Evolutionary conservation across 2,888 invertebrate species (phyloP), one percentile per base, ranked within the genome.

Genomic region (Elysia crispata): DNA sequence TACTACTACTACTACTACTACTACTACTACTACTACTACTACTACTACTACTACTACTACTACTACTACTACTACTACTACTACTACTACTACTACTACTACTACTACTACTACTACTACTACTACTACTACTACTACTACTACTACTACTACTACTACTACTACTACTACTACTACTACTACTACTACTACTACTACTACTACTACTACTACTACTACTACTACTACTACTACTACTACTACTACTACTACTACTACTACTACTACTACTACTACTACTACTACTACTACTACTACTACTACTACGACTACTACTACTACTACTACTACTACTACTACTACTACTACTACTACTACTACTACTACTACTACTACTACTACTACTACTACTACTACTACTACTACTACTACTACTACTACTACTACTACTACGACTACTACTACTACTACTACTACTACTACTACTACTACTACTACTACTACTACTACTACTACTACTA

Each of bases 121-220:
- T 57, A 54, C 73, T 73, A 8, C 73, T 73, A 50, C 73, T 73
- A 50, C 54, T 73, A 50, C 73, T 73, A 50, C 73, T 73, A n/a
- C 73, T 50, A n/a, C 73, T 50, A 54, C 54, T 73, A 73, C 73
- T 73, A 73, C 73, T 73, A 73, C 57, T 73, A 73, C 57, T n/a
- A 73, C 57, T 73, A 73, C 73, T 73, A 3, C 57, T 73, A 54
- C 73, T 73, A 73, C 69, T 69, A 69, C 31, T 69, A 30, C 30
- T 69, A 28, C 28, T 30, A 31, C 69, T 25, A 25, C 28, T 30
- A 69, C 69, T 69, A 69, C 41, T 50, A n/a, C 49, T 72, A 64
- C 64, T n/a, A 64, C 64, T n/a, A 64, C 64, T 18, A 64, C 64
- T 64, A 64, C 64, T n/a, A 64, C 64, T 64, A 64, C 64, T 64